Base-by-base conservation (phyloP, 2,797 vertebrate genomes). In the Hapalemur alaotrensis region DNA sequence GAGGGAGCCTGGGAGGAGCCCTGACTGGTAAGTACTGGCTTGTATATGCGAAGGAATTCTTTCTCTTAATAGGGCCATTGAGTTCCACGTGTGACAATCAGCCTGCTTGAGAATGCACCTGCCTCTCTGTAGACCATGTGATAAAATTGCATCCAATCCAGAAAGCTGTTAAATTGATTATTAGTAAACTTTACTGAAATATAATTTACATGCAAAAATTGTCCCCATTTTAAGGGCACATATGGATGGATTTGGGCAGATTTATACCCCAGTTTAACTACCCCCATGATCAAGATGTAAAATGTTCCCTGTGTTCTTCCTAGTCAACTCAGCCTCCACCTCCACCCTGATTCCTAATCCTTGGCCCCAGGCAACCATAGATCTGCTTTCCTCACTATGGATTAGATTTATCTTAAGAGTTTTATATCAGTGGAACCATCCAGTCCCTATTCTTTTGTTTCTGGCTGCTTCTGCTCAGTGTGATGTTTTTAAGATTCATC, bases 1-100 rank as follows among this genome's bases (percentile, higher is more conserved):
- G 99, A 88, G 99, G 99, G 95, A 99, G 99, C 89, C 99, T 99
- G 0, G 99, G 99, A 18, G 99, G 99, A 23, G 99, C 99, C 7
- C 98, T 99, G 89, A 99, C 99, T 85, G 99, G 99, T 99, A 98
- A 98, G 98, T 98, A 4, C 5, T 22, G 12, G 18, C 7, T 0
- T 2, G 1, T 50, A 5, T 20, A 4, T 22, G 65, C 82, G 70
- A 67, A 38, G 25, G 54, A 38, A 12, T 2, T 35, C 0, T 70
- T 48, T 76, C 23, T 50, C 6, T 30, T 20, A 0, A 35, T n/a
- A 32, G 1, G 9, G 38, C 25, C 1, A 0, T 11, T 22, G 20
- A 17, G 22, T 22, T 57, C 10, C 14, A 2, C 0, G 4, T 41
- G 52, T 61, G 25, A 61, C 28, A 25, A 11, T 14, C 35, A 22